Conservation (phyloP, 2,797 vertebrate species). For the Alfaro cultratus region DNA sequence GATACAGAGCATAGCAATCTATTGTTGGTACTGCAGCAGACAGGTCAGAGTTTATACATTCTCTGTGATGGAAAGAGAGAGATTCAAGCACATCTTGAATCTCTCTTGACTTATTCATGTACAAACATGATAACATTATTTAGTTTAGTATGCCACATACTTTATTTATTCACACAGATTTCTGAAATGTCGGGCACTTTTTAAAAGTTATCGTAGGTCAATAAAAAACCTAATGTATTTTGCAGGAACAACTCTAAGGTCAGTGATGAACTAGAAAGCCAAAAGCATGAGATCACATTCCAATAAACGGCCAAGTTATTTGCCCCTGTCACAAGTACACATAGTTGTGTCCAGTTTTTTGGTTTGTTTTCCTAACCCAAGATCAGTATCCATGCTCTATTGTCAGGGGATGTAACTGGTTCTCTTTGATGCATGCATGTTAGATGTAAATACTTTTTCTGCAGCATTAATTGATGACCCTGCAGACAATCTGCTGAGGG, state of each 20-base stretch:
- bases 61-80: not conserved
- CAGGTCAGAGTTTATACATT: not conserved
- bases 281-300: conserved; percentile 35
- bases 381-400: not conserved
- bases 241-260: conserved; percentile 17
- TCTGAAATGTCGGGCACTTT: conserved; percentile 13
- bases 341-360: not conserved
- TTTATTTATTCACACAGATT: not conserved
- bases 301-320: conserved; percentile 26
- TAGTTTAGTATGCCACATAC: not conserved
- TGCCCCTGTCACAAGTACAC: conserved; percentile 36
- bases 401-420: not conserved
- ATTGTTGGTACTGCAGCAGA: not conserved
- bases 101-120: too few relatives aligned
- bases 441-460: conserved; percentile 10
- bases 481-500: conserved; percentile 16
- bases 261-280: conserved; percentile 21
- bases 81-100: not conserved
- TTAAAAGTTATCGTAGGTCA: conserved; percentile 18
- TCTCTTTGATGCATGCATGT: conserved; percentile 16
- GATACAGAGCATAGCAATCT: not conserved
- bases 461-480: conserved; percentile 36
- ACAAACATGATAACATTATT: not conserved
- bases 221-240: conserved; percentile 21
- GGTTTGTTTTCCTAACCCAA: conserved; percentile 5